Evolutionary conservation across 2,797 vertebrate genomes (phyloP), one percentile per base, ranked within the genome.

Genomic region (Orientallactaga sibirica): DNA sequence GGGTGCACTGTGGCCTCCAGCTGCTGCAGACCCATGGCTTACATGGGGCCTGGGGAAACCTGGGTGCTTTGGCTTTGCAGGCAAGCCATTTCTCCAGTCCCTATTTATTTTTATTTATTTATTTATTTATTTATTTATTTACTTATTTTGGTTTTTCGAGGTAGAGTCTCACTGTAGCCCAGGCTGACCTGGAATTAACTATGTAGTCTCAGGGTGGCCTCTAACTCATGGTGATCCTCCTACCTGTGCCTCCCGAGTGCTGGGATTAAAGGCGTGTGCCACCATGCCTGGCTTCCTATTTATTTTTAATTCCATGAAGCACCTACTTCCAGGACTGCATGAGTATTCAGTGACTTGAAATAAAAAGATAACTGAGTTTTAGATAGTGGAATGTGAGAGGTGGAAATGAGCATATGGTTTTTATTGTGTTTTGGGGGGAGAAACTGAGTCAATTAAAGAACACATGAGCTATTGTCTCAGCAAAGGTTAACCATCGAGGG

Each of bases 301-400:
- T 91, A 52, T 52, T 52, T 80, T 86, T 87, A 81, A 76, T 93
- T 55, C 52, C 41, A 25, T 33, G 27, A 90, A 75, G 62, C 52
- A 90, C 61, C 43, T 61, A 25, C 19, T 82, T 89, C 37, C 55
- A 91, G 68, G 66, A 37, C 8, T 70, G 16, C 27, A 66, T 92
- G 71, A 93, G 92, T 93, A 92, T 91, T 90, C 92, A 93, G 95
- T 86, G 43, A 41, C 62, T 55, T 82, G 83, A 92, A 94, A 92
- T 92, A 79, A 94, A 75, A 27, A 68, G 79, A 11, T 14, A 58
- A 58, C 15, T 58, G 55, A 58, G 3, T 58, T 58, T 88, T 75
- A 18, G 20, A 86, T 27, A 29, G 37, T 43, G 84, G 78, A 75
- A 76, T 74, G 86, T 79, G 55, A 88, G 24, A 91, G 27, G 2